Conservation (phyloP, 1,140 invertebrate genomes). For the Drosophila saltans region DNA sequence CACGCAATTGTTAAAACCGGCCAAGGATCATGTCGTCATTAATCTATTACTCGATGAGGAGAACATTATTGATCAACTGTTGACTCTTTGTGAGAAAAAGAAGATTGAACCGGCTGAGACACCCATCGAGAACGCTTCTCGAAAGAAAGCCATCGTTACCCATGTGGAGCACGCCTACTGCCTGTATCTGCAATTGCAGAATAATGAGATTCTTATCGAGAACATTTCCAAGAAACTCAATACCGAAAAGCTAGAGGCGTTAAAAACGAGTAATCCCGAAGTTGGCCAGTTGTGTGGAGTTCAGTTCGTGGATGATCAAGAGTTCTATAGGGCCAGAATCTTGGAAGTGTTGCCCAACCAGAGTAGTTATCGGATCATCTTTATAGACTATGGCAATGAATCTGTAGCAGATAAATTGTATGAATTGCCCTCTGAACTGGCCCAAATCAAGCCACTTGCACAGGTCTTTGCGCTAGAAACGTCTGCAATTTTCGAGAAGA, state of each 20-base stretch:
- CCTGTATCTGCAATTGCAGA: slow-evolving; percentile 67
- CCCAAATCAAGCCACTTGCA: slow-evolving; percentile 85
- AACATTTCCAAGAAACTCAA: slow-evolving; percentile 59
- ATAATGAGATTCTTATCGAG: slow-evolving; percentile 51
- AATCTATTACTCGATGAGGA: slow-evolving; percentile 86
- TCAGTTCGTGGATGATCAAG: slow-evolving; percentile 51
- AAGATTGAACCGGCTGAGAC: slow-evolving; percentile 31
- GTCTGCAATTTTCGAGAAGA: slow-evolving; percentile 31
- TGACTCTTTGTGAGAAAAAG: slow-evolving; percentile 84
- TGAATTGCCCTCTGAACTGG: slow-evolving; percentile 86
- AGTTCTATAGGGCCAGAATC: slow-evolving; percentile 67
- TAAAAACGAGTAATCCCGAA: slow-evolving; percentile 18
- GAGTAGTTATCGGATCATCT: slow-evolving; percentile 85
- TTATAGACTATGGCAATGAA: slow-evolving; percentile 89
- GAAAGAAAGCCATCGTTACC: slow-evolving; percentile 51
- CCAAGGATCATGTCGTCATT: slow-evolving; percentile 86
- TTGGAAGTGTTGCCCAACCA: slow-evolving; percentile 49
- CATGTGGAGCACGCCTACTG: slow-evolving; percentile 58
- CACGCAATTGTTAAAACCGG: slow-evolving; percentile 86
- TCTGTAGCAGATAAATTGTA: slow-evolving; percentile 85
- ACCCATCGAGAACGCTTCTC: neutral
- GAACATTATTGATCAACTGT: slow-evolving; percentile 86
- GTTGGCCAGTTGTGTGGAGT: slow-evolving; percentile 62
- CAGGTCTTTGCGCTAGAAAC: slow-evolving; percentile 85
- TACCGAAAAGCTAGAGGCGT: slow-evolving; percentile 18